These are phyloP conservation scores for Norana najaformis DNA, from an alignment of 2,888 invertebrate species.

Conservation along the genomic window DNA sequence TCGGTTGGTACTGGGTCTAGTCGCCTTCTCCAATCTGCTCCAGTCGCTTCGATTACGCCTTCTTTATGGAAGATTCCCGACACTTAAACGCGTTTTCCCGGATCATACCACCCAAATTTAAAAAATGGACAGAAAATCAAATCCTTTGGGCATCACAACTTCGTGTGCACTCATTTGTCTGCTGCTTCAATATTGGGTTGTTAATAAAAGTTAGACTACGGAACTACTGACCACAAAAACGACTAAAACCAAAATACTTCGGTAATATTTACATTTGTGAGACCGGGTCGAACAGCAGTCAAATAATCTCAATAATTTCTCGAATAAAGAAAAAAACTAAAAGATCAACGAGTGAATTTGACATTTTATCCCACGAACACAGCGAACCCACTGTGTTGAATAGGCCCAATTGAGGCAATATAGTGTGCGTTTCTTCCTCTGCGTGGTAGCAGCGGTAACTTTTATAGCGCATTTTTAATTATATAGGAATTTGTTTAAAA, in stretches of 20 bases:
- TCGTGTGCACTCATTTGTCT: not conserved
- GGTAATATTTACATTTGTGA: not conserved
- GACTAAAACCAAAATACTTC: not conserved
- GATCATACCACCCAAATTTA: not conserved
- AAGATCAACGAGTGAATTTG: not conserved
- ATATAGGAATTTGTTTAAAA: not conserved
- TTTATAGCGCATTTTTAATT: not conserved
- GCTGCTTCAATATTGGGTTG: not conserved
- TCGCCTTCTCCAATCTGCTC: not conserved
- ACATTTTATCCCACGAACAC: not conserved
- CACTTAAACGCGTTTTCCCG: not conserved
- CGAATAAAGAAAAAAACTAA: not conserved
- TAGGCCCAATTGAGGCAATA: not conserved
- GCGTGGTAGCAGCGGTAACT: not conserved
- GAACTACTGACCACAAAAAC: not conserved
- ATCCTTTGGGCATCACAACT: not conserved
- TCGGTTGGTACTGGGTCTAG: not conserved
- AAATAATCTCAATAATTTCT: not conserved
- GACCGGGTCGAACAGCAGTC: not conserved
- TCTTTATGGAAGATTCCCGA: not conserved
- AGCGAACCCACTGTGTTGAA: not conserved
- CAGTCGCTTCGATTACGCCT: not conserved
- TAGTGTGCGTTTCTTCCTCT: not conserved
- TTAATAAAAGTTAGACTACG: not conserved
- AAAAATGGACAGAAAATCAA: not conserved